Conservation (phyloP, 2,797 vertebrate genomes). For the Notolepis coatsorum region DNA sequence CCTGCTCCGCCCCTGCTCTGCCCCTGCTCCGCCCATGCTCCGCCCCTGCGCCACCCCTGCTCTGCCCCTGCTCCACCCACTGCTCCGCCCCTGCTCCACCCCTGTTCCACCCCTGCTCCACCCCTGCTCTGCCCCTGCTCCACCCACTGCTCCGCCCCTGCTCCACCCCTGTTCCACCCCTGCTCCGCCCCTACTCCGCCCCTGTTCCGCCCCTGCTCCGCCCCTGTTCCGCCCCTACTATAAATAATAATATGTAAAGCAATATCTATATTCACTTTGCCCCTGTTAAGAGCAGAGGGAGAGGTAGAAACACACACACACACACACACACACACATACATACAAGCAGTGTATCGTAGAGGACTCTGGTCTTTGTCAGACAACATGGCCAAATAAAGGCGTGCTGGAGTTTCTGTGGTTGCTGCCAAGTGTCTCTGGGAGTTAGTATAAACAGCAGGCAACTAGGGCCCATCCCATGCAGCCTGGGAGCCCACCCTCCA, state of each 20-base stretch:
- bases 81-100: too few species aligned
- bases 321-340: not conserved
- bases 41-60: too few species aligned
- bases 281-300: not conserved
- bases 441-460: slow-evolving; percentile 75
- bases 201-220: too few species aligned
- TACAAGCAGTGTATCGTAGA: not conserved
- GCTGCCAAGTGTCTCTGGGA: slow-evolving; percentile 69
- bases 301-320: not conserved
- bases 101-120: too few species aligned
- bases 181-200: too few species aligned
- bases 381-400: slow-evolving; percentile 75
- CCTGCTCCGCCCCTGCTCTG: too few species aligned
- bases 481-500: slow-evolving; percentile 35
- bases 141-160: too few species aligned
- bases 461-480: slow-evolving; percentile 42
- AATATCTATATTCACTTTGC: not conserved
- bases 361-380: slow-evolving; percentile 46
- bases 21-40: too few species aligned
- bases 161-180: too few species aligned
- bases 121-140: too few species aligned
- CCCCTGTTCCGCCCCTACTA: too few species aligned
- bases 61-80: too few species aligned
- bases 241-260: not conserved
- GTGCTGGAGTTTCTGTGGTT: slow-evolving; percentile 46